These are phyloP conservation scores for Macrocentrus cingulum DNA, from an alignment of 1,140 invertebrate genomes.

Conservation along the genomic window DNA sequence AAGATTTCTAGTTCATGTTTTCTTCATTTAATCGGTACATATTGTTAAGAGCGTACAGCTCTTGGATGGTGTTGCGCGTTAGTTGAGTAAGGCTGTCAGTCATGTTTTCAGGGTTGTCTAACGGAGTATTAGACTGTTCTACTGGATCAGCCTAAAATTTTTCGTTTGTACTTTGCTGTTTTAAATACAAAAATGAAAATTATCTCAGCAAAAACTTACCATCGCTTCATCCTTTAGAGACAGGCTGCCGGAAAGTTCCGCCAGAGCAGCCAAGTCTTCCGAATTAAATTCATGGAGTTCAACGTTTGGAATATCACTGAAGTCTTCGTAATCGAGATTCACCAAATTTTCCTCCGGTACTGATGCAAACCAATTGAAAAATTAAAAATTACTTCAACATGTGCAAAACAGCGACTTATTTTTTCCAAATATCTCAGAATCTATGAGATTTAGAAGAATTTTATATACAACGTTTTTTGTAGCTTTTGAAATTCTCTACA, in stretches of 20 bases:
- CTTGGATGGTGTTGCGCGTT: conserved; percentile 49
- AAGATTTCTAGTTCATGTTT: conserved; percentile 30
- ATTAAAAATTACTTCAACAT: too few relatives aligned
- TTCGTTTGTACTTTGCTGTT: background rate
- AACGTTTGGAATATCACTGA: conserved; percentile 26
- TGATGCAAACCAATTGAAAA: too few relatives aligned
- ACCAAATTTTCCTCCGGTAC: too few relatives aligned
- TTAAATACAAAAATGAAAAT: background rate
- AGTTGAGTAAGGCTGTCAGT: conserved; percentile 60
- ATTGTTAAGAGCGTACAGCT: conserved; percentile 48
- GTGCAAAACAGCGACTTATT: too few relatives aligned
- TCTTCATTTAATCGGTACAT: conserved; percentile 42
- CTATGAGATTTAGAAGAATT: too few relatives aligned
- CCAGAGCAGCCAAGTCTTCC: conserved; percentile 34
- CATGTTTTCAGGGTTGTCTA: conserved; percentile 42
- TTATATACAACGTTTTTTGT: too few relatives aligned
- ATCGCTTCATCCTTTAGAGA: conserved; percentile 35
- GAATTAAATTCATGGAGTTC: conserved; percentile 33
- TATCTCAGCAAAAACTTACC: conserved; percentile 23
- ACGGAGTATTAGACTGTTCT: too few relatives aligned
- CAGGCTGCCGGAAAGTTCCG: conserved; percentile 37
- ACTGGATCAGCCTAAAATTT: conserved; percentile 3
- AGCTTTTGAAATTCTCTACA: too few relatives aligned
- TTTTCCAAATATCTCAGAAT: too few relatives aligned
- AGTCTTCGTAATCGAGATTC: conserved; percentile 41